Conservation (phyloP, 1,140 invertebrate genomes). For the Octopus sinensis region DNA sequence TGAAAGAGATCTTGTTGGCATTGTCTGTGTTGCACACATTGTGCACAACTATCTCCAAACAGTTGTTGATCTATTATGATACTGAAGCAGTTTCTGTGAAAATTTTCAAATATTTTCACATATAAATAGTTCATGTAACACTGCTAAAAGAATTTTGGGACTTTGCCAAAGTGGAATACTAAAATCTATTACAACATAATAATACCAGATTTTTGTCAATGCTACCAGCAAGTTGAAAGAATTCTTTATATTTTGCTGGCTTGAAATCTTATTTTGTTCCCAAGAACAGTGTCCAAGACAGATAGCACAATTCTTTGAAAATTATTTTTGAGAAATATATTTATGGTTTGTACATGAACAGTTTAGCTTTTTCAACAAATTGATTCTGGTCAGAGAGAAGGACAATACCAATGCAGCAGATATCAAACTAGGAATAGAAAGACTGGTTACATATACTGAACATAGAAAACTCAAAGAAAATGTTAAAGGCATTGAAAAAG, state of each 20-base stretch:
- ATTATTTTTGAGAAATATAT: background rate
- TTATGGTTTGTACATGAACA: background rate
- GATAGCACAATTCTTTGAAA: slow-evolving; percentile 6
- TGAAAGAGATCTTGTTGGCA: slow-evolving; percentile 7
- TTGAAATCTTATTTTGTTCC: slow-evolving; percentile 8
- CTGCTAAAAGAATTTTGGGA: background rate
- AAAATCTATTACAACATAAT: slow-evolving; percentile 6
- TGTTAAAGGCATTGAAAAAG: slow-evolving; percentile 4
- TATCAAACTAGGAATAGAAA: background rate
- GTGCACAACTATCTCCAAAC: slow-evolving; percentile 7
- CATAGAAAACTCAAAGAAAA: background rate
- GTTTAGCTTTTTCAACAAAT: slow-evolving; percentile 5
- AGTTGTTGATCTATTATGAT: slow-evolving; percentile 2
- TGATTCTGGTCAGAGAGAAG: background rate
- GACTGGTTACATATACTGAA: background rate
- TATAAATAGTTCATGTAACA: slow-evolving; percentile 5
- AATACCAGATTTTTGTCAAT: slow-evolving; percentile 8
- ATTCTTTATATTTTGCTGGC: slow-evolving; percentile 5
- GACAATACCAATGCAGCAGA: slow-evolving; percentile 1
- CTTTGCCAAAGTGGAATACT: background rate
- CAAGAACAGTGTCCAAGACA: background rate
- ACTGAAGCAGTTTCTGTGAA: slow-evolving; percentile 1
- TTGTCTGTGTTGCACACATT: slow-evolving; percentile 1
- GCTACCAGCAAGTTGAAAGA: slow-evolving; percentile 7
- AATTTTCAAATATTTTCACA: slow-evolving; percentile 6